These are phyloP conservation scores for Nebria salina DNA, from an alignment of 2,888 invertebrate genomes.

Conservation along the genomic window DNA sequence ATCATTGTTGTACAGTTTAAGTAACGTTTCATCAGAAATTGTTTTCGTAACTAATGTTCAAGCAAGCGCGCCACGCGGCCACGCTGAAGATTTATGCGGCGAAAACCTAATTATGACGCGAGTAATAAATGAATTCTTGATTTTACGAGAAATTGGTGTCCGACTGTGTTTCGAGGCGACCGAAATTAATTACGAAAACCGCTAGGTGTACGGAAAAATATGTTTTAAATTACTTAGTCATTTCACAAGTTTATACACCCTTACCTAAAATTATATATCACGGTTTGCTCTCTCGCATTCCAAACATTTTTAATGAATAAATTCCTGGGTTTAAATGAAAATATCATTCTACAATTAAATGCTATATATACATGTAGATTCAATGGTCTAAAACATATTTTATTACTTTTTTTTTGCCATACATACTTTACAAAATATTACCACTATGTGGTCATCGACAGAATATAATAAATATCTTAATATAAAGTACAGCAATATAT, in stretches of 20 bases:
- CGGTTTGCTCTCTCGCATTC: no score
- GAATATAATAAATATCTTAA: no score
- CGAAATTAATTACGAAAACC: slow-evolving; percentile 43
- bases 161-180: slow-evolving; percentile 33
- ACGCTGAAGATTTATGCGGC: slow-evolving; percentile 43
- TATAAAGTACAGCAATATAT: no score
- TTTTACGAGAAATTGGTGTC: slow-evolving; percentile 37
- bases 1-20: slow-evolving; percentile 44
- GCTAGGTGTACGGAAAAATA: slow-evolving; percentile 38
- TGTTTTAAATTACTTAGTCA: slow-evolving; percentile 38
- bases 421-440: no score
- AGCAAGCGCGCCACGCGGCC: slow-evolving; percentile 20
- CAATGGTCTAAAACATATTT: no score
- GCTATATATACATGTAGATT: no score
- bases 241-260: background rate
- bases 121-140: slow-evolving; percentile 46
- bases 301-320: no score
- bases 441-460: no score
- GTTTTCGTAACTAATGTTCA: slow-evolving; percentile 43
- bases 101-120: slow-evolving; percentile 46
- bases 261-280: background rate
- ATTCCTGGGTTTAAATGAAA: no score
- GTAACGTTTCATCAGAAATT: slow-evolving; percentile 43
- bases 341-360: no score
- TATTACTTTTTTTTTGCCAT: no score